These are phyloP conservation scores for Melanerpes formicivorus DNA, from an alignment of 2,113 vertebrate species.

Conservation along the genomic window DNA sequence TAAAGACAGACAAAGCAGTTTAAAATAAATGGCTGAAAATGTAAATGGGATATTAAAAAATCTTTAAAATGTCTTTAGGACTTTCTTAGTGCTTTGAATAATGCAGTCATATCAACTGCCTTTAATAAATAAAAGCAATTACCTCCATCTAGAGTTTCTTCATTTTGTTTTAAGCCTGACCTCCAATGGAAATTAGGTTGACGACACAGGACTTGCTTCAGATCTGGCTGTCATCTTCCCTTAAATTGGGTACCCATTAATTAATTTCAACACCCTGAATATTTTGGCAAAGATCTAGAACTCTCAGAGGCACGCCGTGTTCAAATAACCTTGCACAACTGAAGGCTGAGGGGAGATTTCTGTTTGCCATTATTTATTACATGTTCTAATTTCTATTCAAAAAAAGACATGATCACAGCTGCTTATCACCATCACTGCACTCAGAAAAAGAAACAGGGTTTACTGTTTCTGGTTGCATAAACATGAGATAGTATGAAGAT, in stretches of 20 bases:
- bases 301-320: not conserved
- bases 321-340: not conserved
- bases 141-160: not conserved
- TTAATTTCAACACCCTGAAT: not conserved
- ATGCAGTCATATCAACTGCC: not conserved
- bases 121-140: not conserved
- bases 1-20: conserved; percentile 45
- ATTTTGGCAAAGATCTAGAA: not conserved
- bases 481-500: not conserved
- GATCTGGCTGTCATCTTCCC: not conserved
- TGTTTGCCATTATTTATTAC: not conserved
- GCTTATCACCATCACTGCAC: not conserved
- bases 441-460: not conserved
- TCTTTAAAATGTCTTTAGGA: conserved; percentile 8
- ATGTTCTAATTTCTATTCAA: not conserved
- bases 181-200: not conserved
- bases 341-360: not conserved
- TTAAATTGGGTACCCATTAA: conserved; percentile 6
- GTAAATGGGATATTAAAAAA: conserved; percentile 28
- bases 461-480: not conserved
- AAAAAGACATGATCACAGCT: not conserved
- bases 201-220: not conserved
- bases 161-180: not conserved
- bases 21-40: conserved; percentile 42
- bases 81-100: not conserved